phyloP scores from a whole-genome alignment of 2,113 vertebrate species.

The Pavo muticus region DNA sequence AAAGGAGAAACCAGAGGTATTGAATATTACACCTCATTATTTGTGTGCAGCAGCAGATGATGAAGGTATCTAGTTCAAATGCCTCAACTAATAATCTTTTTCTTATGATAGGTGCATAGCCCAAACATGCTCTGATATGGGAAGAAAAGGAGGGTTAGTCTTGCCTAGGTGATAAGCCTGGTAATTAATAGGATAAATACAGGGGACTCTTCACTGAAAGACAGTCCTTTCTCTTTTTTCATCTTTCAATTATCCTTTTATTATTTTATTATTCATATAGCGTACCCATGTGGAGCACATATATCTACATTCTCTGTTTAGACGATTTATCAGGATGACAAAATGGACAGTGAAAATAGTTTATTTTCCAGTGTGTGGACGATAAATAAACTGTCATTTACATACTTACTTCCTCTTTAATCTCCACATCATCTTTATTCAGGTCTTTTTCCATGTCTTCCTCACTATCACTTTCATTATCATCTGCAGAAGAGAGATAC shows the following conservation, averaged over 20 bases:
- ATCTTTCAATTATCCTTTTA: background rate
- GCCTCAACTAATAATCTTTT: background rate
- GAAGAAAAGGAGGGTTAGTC: background rate
- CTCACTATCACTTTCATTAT: slow-evolving; percentile 80
- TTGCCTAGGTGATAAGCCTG: background rate
- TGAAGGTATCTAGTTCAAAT: background rate
- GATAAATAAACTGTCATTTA: background rate
- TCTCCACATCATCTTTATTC: slow-evolving; percentile 72
- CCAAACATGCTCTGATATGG: background rate
- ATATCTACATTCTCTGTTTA: background rate
- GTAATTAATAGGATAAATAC: background rate
- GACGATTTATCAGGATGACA: background rate
- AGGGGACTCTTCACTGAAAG: background rate
- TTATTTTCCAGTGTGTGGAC: background rate
- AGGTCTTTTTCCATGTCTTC: slow-evolving; percentile 75
- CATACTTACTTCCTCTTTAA: slow-evolving; percentile 82
- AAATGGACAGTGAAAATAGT: background rate
- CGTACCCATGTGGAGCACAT: background rate
- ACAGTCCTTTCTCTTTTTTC: background rate
- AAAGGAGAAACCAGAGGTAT: background rate
- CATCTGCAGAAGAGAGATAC: slow-evolving; percentile 53
- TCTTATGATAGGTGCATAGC: background rate
- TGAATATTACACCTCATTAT: slow-evolving; percentile 33
- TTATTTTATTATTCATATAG: background rate
- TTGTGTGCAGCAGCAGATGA: slow-evolving; percentile 2